Conservation (phyloP, 1,140 invertebrate genomes). For the Eueides isabella region DNA sequence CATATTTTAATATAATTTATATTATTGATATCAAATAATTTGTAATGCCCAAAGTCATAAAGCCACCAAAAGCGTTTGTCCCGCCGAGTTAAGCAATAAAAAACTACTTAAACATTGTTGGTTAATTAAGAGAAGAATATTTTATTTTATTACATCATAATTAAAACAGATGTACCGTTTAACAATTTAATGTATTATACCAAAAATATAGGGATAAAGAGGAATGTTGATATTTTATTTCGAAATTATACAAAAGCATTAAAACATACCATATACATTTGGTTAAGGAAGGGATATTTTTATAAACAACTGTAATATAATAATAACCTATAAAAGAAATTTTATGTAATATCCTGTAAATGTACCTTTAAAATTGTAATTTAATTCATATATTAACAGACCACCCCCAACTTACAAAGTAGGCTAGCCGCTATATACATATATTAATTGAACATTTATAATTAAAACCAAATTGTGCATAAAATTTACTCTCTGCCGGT, state of each 20-base stretch:
- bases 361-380: not conserved
- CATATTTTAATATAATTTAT: too few species aligned
- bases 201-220: not conserved
- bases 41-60: conserved; percentile 14
- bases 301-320: not conserved
- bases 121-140: conserved; percentile 27
- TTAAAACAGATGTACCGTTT: conserved; percentile 25
- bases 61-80: conserved; percentile 25
- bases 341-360: not conserved
- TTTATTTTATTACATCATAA: conserved; percentile 27
- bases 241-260: not conserved
- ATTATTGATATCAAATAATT: not conserved
- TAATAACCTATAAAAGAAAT: not conserved
- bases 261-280: not conserved
- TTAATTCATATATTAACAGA: not conserved
- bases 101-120: conserved; percentile 31
- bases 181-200: not conserved
- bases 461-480: not conserved
- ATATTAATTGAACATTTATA: not conserved
- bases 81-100: conserved; percentile 30
- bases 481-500: not conserved
- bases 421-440: not conserved
- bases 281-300: not conserved
- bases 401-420: not conserved
- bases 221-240: not conserved